Base-by-base conservation (phyloP, 2,888 invertebrate species). In the Drosophila sordidapex region DNA sequence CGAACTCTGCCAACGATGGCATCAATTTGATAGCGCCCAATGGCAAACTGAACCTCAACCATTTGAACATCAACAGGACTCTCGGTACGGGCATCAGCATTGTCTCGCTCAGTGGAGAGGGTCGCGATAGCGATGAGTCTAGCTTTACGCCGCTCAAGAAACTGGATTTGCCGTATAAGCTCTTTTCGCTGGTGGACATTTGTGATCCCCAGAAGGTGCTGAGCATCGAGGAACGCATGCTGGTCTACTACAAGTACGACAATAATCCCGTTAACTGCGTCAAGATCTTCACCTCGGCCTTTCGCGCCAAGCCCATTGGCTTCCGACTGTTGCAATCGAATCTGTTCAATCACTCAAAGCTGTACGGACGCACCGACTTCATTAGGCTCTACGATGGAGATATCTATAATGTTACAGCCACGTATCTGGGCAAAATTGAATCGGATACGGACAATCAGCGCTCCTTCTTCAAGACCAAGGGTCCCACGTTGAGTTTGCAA, bases 161-260 rank as follows among this genome's bases (percentile, higher is more conserved):
- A 67, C 93, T 97, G 1, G 96, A 96, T 88, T 94, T 98, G 13
- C 98, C 99, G 0, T 98, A 98, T 91, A 96, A 98, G 90, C 93
- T 98, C 46, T 99, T 98, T 93, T 98, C 99, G 36, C 94, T 99
- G 87, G 96, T 99, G 21, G 98, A 99, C 83, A 98, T 99, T 81
- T 99, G 99, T 92, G 98, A 99, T 91, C 97, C 98, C 1, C 96
- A 96, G 63, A 99, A 99, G 94, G 97, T 97, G 91, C 95, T 99
- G 21, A 94, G 95, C 2, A 95, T 99, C 2, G 97, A 98, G 92
- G 98, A 99, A 91, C 94, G 99, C 54, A 95, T 99, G 7, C 93
- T 99, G 0, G 92, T 99, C 27, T 99, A 99, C 92, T 99, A 98
- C 93, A 99, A 99, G 92, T 99, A 99, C 90, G 98, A 98, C 90